These are phyloP conservation scores for Epinephelus coioides DNA, from an alignment of 2,797 vertebrate genomes.

Conservation along the genomic window DNA sequence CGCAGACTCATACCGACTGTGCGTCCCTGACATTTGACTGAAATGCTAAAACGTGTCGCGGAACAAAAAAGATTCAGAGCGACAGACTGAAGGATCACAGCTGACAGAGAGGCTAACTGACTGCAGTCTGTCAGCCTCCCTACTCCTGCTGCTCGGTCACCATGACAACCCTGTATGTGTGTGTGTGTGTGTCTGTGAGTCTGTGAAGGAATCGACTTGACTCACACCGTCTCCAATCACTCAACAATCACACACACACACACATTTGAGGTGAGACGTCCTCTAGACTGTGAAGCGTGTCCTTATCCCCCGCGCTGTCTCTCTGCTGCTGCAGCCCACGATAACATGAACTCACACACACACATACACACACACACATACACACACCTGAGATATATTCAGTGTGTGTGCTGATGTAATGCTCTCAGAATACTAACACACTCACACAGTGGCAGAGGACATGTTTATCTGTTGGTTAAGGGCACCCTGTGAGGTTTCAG, in stretches of 20 bases:
- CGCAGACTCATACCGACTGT: not conserved
- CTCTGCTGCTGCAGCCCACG: conserved; percentile 23
- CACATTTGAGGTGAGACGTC: conserved; percentile 41
- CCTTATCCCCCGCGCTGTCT: conserved; percentile 29
- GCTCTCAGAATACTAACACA: conserved; percentile 37
- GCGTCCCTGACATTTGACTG: conserved; percentile 18
- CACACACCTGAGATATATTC: not conserved
- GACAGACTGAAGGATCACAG: conserved; percentile 22
- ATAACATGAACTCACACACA: conserved; percentile 8
- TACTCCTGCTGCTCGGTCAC: conserved; percentile 25
- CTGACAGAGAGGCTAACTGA: conserved; percentile 8
- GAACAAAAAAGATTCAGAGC: not conserved
- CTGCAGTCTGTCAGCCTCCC: conserved; percentile 10
- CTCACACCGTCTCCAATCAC: conserved; percentile 22
- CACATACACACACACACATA: conserved; percentile 1
- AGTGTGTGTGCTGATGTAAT: not conserved
- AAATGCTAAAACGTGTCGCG: not conserved
- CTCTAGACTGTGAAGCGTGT: conserved; percentile 51
- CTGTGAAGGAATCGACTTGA: conserved; percentile 5
- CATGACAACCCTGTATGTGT: conserved; percentile 24
- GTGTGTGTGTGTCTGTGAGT: conserved; percentile 1
- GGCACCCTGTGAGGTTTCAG: not conserved
- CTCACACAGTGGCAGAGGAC: not conserved
- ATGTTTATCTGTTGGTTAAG: not conserved
- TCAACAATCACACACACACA: conserved; percentile 26